Percentiles rank a stretch among this genome's conserved stretches.
phyloP scores from a whole-genome alignment of 2,113 vertebrate species.

The Vulpes ferrilata region DNA sequence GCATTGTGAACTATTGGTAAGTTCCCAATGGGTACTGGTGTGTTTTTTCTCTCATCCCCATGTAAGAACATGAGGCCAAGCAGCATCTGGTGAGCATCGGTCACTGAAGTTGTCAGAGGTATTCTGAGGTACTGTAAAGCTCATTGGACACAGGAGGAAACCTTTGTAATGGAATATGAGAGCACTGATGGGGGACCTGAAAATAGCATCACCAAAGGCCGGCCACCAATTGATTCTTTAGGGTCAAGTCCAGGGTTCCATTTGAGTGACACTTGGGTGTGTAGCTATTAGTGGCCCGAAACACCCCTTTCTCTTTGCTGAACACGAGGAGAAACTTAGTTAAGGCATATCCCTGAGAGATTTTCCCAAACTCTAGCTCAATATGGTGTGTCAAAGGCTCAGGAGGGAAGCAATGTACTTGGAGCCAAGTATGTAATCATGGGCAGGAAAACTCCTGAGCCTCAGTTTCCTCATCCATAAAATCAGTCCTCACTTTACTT shows the following conservation, averaged over 20 bases:
- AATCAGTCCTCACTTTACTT: background rate
- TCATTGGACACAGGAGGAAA: background rate
- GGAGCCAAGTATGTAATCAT: background rate
- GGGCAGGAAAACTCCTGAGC: background rate
- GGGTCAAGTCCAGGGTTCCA: background rate
- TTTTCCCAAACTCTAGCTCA: background rate
- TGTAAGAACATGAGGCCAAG: background rate
- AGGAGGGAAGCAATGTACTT: background rate
- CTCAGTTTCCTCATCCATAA: background rate
- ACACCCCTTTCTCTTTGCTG: background rate
- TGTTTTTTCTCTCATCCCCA: background rate
- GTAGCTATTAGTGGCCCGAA: background rate
- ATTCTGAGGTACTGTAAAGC: background rate
- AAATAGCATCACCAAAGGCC: background rate
- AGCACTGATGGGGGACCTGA: background rate
- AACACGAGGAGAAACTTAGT: background rate
- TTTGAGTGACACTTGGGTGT: background rate
- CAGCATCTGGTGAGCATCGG: slow-evolving; percentile 23
- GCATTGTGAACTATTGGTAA: background rate
- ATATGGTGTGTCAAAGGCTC: background rate
- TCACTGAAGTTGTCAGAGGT: background rate
- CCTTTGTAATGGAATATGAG: background rate
- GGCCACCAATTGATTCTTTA: background rate
- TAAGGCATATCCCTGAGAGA: background rate
- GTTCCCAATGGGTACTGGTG: background rate